These are phyloP conservation scores for Heteractis magnifica DNA, from an alignment of 92 coral and sea anemone genomes.

Conservation along the genomic window DNA sequence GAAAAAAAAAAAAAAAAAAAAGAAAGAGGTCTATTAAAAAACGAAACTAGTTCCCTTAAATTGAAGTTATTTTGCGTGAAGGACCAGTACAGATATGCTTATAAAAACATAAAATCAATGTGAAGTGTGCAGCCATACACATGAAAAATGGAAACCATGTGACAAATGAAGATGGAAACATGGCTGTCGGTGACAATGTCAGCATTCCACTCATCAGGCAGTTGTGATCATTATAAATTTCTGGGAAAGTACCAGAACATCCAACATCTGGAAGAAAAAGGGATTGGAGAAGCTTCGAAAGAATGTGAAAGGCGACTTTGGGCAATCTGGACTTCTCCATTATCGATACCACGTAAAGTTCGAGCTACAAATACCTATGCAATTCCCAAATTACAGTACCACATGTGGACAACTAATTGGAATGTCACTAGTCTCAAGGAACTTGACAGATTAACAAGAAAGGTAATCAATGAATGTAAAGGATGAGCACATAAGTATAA, in stretches of 20 bases:
- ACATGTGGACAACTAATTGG: slow-evolving; percentile 19
- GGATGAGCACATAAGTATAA: slow-evolving; percentile 11
- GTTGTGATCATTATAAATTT: background rate
- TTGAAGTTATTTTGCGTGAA: too few relatives aligned
- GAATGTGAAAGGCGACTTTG: slow-evolving; percentile 26
- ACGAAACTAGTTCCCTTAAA: too few relatives aligned
- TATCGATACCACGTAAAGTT: slow-evolving; percentile 29
- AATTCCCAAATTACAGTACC: slow-evolving; percentile 17
- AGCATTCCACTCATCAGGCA: background rate
- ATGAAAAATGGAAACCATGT: background rate
- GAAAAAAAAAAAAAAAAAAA: too few relatives aligned
- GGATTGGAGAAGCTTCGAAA: slow-evolving; percentile 12
- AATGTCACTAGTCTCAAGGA: slow-evolving; percentile 3
- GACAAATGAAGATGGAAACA: background rate
- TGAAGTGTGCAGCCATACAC: slow-evolving; percentile 2
- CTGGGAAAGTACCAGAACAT: background rate
- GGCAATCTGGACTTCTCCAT: slow-evolving; percentile 28
- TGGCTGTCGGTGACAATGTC: background rate
- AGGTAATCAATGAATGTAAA: slow-evolving; percentile 3
- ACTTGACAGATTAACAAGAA: slow-evolving; percentile 21
- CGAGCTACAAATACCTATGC: slow-evolving; percentile 32
- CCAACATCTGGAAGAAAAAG: slow-evolving; percentile 13
- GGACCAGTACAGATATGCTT: too few relatives aligned
- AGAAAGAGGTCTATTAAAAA: too few relatives aligned
- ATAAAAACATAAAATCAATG: too few relatives aligned